phyloP scores from a whole-genome alignment of 2,113 vertebrate genomes.

The Tyto alba region DNA sequence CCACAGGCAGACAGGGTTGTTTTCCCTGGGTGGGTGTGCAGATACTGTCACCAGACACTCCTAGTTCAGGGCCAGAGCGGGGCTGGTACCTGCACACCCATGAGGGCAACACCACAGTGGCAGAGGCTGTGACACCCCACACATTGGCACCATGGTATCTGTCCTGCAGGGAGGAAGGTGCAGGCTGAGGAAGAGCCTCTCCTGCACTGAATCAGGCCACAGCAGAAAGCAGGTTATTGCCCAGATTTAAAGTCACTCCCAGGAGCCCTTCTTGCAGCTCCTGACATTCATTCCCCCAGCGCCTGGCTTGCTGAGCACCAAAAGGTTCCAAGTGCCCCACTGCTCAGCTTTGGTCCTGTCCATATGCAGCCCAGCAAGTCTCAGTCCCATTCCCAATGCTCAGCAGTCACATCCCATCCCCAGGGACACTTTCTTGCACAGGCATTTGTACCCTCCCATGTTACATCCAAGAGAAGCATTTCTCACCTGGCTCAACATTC shows the following conservation, averaged over 20 bases:
- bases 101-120: accelerated
- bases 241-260: background rate
- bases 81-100: background rate
- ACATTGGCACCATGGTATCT: background rate
- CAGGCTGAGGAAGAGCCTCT: background rate
- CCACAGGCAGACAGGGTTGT: accelerated
- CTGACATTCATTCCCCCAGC: background rate
- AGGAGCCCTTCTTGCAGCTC: background rate
- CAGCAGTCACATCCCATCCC: background rate
- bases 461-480: background rate
- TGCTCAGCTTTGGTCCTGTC: background rate
- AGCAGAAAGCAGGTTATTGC: background rate
- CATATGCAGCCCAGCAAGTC: background rate
- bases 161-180: background rate
- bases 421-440: background rate
- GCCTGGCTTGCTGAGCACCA: background rate
- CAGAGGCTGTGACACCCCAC: too few relatives aligned
- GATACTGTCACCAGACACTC: background rate
- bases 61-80: background rate
- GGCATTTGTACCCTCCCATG: background rate
- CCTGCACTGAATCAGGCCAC: background rate
- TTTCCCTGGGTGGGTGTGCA: background rate
- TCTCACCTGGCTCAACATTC: constrained; percentile 3
- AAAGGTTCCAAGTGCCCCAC: background rate
- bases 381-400: background rate